Evolutionary conservation across 2,797 vertebrate species (phyloP).

Genomic region (Tokudaia tokunoshimensis): DNA sequence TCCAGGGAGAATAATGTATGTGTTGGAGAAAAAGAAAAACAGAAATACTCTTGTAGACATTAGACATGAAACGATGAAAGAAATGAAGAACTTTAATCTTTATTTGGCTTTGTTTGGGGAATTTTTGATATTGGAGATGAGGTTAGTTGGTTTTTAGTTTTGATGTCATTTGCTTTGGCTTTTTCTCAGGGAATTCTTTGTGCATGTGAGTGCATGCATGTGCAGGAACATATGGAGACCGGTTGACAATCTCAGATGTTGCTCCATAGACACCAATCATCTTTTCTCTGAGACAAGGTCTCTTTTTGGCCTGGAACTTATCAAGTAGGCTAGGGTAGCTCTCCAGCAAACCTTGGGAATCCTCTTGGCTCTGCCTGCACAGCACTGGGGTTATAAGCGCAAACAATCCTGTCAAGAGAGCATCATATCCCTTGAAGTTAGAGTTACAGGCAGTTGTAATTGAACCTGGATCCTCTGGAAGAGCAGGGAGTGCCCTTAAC

Average conservation of each 20-base stretch:
- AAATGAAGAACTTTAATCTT: background rate
- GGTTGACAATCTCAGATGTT: background rate
- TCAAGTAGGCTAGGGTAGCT: no score
- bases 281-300: background rate
- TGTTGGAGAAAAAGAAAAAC: background rate
- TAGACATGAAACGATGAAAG: conserved; percentile 12
- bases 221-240: no score
- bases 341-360: background rate
- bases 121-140: background rate
- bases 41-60: background rate
- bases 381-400: background rate
- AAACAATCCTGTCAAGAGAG: background rate
- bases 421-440: background rate
- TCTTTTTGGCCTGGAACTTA: background rate
- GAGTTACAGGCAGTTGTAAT: no score
- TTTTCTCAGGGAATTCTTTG: background rate
- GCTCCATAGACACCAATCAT: background rate
- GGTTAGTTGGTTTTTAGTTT: background rate
- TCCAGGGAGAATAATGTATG: background rate
- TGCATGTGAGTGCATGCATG: background rate
- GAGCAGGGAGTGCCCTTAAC: background rate
- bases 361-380: background rate
- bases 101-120: background rate
- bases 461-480: background rate
- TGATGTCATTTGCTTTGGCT: background rate